Evolutionary conservation across 2,888 invertebrate genomes (phyloP).

Genomic region (Drosophila formosana): DNA sequence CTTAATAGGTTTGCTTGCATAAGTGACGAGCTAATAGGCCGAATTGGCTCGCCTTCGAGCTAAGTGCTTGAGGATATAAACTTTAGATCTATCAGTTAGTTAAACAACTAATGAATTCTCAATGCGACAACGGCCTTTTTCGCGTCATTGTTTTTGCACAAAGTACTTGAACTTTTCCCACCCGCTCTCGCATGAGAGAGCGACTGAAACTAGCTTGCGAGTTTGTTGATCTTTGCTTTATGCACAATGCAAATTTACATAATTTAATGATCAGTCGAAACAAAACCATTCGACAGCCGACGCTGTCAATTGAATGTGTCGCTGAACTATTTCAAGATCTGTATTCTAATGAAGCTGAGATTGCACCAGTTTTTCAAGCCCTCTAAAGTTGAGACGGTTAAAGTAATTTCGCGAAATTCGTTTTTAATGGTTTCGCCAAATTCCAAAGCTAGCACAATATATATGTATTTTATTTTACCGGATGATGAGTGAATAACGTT

Average conservation of each 20-base stretch:
- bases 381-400: background rate
- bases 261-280: constrained; percentile 24
- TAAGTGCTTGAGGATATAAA: constrained; percentile 18
- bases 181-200: constrained; percentile 3
- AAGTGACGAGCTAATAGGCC: background rate
- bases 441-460: no score
- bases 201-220: constrained; percentile 8
- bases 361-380: background rate
- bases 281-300: background rate
- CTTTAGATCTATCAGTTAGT: constrained; percentile 7
- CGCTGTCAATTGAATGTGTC: constrained; percentile 2
- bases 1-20: constrained; percentile 14
- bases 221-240: constrained; percentile 61
- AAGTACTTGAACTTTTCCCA: constrained; percentile 16
- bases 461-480: background rate
- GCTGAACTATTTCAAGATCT: background rate
- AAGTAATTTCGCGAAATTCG: no score
- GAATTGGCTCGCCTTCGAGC: constrained; percentile 2
- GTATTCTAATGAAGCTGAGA: no score
- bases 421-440: no score
- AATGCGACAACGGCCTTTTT: constrained; percentile 24
- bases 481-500: background rate
- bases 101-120: constrained; percentile 21
- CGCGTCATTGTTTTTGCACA: constrained; percentile 9
- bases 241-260: constrained; percentile 42